Evolutionary conservation across 2,113 vertebrate genomes (phyloP).

Genomic region (Neolamprologus variostigma): DNA sequence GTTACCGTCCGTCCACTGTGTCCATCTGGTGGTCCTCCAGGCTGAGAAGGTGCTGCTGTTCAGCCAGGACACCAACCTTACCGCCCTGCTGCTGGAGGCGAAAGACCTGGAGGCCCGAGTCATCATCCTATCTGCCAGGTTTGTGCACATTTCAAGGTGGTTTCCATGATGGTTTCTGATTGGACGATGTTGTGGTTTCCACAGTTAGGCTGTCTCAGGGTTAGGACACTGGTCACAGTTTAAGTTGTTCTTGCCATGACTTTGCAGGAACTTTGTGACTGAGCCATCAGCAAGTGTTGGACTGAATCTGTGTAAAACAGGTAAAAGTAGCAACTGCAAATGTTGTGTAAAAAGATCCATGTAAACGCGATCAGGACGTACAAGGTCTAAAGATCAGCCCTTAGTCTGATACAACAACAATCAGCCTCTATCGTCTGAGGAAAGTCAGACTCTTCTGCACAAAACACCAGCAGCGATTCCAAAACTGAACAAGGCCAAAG

Average conservation of each 20-base stretch:
- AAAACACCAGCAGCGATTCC: background rate
- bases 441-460: background rate
- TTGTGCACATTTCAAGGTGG: background rate
- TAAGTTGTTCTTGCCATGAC: background rate
- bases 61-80: slow-evolving; percentile 93
- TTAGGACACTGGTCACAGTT: background rate
- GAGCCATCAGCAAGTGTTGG: background rate
- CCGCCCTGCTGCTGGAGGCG: slow-evolving; percentile 88
- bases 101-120: slow-evolving; percentile 93
- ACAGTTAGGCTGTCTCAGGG: background rate
- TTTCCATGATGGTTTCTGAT: background rate
- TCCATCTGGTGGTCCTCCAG: slow-evolving; percentile 65
- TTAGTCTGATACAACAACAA: background rate
- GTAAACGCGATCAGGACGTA: background rate
- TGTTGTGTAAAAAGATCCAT: background rate
- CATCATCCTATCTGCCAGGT: slow-evolving; percentile 96
- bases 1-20: background rate
- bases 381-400: background rate
- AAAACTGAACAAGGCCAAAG: background rate
- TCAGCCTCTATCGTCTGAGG: background rate
- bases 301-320: background rate
- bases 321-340: background rate
- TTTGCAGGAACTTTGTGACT: background rate
- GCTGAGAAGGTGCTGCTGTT: slow-evolving; percentile 98
- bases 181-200: background rate